Percentiles rank a stretch among this genome's conserved stretches.
Conservation (phyloP, 2,797 vertebrate genomes). For the Bovichtus variegatus region DNA sequence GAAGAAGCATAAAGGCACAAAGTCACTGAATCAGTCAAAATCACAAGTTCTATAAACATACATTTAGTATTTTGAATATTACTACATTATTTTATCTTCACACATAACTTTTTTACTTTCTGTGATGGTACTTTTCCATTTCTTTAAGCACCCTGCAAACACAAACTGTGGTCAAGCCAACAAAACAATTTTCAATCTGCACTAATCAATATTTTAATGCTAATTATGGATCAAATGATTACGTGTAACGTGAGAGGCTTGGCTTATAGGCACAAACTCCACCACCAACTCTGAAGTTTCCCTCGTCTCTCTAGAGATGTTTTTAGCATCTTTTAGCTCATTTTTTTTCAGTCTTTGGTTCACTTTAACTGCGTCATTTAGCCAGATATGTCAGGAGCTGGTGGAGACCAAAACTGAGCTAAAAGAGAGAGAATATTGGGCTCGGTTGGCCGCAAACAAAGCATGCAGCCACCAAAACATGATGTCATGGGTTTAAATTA, state of each 20-base stretch:
- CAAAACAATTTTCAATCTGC: too few relatives aligned
- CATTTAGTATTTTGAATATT: neutral
- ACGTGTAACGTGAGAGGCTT: too few relatives aligned
- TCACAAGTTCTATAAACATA: neutral
- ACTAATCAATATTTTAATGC: conserved; percentile 3
- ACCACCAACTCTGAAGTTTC: too few relatives aligned
- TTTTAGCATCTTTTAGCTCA: too few relatives aligned
- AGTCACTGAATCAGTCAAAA: neutral
- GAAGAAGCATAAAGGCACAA: neutral
- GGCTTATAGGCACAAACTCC: too few relatives aligned
- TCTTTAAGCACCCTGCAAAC: too few relatives aligned
- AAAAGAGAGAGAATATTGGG: neutral
- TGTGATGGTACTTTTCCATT: neutral
- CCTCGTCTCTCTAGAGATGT: too few relatives aligned
- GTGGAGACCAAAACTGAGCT: conserved; percentile 10
- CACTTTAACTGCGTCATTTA: neutral
- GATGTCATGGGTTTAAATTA: neutral
- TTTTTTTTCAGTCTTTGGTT: too few relatives aligned
- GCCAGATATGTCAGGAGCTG: neutral
- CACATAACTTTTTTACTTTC: too few relatives aligned
- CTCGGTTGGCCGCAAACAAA: neutral
- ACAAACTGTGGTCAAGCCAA: neutral
- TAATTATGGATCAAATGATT: neutral
- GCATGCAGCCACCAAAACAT: neutral
- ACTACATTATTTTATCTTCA: neutral